Evolutionary conservation across 2,797 vertebrate genomes (phyloP).

Genomic region (Cirrhinus molitorella): DNA sequence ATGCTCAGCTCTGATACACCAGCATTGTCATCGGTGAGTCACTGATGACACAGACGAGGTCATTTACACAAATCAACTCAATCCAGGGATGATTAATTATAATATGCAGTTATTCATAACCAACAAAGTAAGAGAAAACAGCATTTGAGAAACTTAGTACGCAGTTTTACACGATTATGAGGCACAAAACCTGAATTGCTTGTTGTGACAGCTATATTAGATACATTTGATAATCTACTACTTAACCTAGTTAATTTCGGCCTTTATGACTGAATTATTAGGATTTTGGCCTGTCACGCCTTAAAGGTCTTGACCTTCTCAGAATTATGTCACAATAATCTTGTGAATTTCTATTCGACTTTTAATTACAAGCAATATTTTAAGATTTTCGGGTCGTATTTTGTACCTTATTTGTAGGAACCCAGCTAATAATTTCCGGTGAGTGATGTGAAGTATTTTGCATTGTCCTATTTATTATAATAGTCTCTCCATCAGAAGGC

Average conservation of each 20-base stretch:
- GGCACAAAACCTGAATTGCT: not conserved
- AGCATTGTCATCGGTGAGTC: constrained; percentile 31
- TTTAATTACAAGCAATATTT: not conserved
- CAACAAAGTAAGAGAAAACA: not conserved
- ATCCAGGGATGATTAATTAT: not conserved
- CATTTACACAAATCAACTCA: constrained; percentile 2
- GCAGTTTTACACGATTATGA: not conserved
- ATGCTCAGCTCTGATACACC: not conserved
- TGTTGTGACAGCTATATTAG: not conserved
- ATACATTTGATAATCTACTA: not conserved
- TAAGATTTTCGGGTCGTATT: not conserved
- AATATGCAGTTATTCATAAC: not conserved
- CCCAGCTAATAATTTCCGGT: not conserved
- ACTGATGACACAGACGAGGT: constrained; percentile 22
- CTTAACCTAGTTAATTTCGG: not conserved
- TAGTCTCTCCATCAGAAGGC: not conserved
- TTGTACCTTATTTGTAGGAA: not conserved
- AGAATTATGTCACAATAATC: no score
- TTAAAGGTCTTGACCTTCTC: not conserved
- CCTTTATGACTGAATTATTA: no score
- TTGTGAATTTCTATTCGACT: not conserved
- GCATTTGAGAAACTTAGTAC: not conserved
- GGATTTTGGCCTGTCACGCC: not conserved
- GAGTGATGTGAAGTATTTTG: not conserved
- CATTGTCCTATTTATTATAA: not conserved